Evolutionary conservation across 2,888 invertebrate genomes (phyloP), one percentile per base, ranked within the genome.

Genomic region (Cosmorhoe ocellata): DNA sequence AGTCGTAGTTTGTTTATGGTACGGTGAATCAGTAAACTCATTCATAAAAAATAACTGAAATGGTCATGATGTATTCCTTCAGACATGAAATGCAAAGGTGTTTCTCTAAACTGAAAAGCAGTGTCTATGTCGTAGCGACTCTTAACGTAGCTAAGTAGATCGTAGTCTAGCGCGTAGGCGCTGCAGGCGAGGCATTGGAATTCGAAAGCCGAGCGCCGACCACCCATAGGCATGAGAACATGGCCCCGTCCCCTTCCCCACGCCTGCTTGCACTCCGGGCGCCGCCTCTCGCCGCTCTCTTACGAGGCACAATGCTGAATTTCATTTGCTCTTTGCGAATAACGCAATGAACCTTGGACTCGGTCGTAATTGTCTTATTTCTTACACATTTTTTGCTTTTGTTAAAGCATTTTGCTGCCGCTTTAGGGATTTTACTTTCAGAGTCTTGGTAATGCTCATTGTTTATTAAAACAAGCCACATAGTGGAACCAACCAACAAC

Each of bases 141-240:
- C 59, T 59, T n/a, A 67, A 63, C 59, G 65, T 67, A 59, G 68
- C 59, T 69, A 68, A 72, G 68, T 69, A 74, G 76, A 76, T 71
- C 67, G 66, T 67, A 71, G 77, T 74, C 74, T 76, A 76, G 72
- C 75, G 80, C 80, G 87, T 88, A 87, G 88, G 89, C 88, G 87
- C 85, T 83, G 81, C 81, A 79, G 81, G 82, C 84, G 79, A 84
- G 81, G 80, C 84, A 81, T 83, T 84, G 89, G 90, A 90, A 90
- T 90, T 89, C 79, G 88, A 88, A 88, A 85, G 89, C 87, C 84
- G 84, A 84, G 84, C 87, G 81, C 76, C 81, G 89, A 88, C 89
- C 89, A 88, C 89, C 89, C 89, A 87, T 81, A 85, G 86, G 82
- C 89, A 84, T 88, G 89, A 87, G 89, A 90, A 88, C 89, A 74